Evolutionary conservation across 1,140 invertebrate species (phyloP), one percentile per base, ranked within the genome.

Genomic region (Leguminivora glycinivorella): DNA sequence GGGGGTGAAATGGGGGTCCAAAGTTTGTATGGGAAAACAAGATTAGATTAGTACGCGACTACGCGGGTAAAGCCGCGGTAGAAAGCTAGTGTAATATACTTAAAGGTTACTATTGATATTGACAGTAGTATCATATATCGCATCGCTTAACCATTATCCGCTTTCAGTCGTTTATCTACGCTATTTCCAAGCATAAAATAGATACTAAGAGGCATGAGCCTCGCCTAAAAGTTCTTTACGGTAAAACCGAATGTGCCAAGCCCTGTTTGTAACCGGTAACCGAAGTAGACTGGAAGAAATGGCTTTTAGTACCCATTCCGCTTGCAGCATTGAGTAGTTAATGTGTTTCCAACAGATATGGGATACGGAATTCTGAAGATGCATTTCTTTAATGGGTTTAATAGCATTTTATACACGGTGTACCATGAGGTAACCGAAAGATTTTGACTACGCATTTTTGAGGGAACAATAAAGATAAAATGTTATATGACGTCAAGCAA

Each of bases 211-310:
- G 47, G 6, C 17, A 52, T 10, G 47, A 52, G 47, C n/a, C 17
- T 52, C n/a, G 47, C 47, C 47, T 52, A 52, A 52, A 52, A 52
- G 17, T 52, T 52, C 47, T 22, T 52, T 52, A 52, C 47, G 6
- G 19, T 52, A 17, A 52, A 52, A 52, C 7, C 47, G 47, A 43
- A 52, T 52, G 47, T 52, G 47, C 47, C 47, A 52, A 52, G 19
- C 47, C 47, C 47, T 22, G 47, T 52, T 52, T 22, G 47, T 52
- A 52, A 52, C 47, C 47, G 19, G 47, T 52, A 52, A 52, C 47
- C 47, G 47, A 52, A 52, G 47, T 52, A 52, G 47, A 52, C 47
- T 52, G 47, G 47, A 52, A 52, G 47, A 52, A 52, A 52, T 52
- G 19, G 47, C 19, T 52, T 52, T 52, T 52, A 52, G 47, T 52